Base-by-base conservation (phyloP, 2,888 invertebrate genomes). In the Girardia tigrina region DNA sequence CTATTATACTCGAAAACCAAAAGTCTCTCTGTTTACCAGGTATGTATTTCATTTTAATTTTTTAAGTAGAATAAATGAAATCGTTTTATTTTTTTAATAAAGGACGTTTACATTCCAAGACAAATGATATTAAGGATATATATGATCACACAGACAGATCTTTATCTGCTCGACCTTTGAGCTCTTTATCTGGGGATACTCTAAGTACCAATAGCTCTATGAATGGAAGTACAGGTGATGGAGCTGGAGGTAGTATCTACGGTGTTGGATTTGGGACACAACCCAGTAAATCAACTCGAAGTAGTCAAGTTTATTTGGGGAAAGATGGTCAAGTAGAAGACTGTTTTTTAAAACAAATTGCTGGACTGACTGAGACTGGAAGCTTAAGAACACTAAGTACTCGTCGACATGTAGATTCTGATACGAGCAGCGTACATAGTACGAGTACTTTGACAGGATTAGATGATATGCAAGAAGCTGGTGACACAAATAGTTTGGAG, bases 1-100 rank as follows among this genome's bases (percentile, higher is more conserved):
- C 29, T 6, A 74, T 76, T 36, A 76, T 76, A 6, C 73, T 76
- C 6, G 73, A 76, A 56, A 76, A 76, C 29, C 76, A 75, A 71
- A 70, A 29, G 26, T 29, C 29, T 2, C 71, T 75, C 26, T 70
- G 74, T 28, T n/a, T 26, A 8, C 74, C 74, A 42, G 74, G 74
- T 56, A 23, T 28, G 14, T 4, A 4, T 14, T 12, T 20, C 20
- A 70, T 8, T 6, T 8, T 70, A 8, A 20, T 70, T 20, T 28
- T 71, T 28, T 71, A n/a, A 23, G n/a, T 36, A 56, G 23, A 56
- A 20, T 56, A 56, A 56, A 56, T 12, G n/a, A n/a, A n/a, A n/a
- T n/a, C n/a, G n/a, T n/a, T n/a, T n/a, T n/a, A n/a, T n/a, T n/a
- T n/a, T n/a, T n/a, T 56, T 8, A 12, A 36, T 56, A 6, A 56